Evolutionary conservation across 1,140 invertebrate species (phyloP), one percentile per base, ranked within the genome.

Genomic region (Drosophila teissieri): DNA sequence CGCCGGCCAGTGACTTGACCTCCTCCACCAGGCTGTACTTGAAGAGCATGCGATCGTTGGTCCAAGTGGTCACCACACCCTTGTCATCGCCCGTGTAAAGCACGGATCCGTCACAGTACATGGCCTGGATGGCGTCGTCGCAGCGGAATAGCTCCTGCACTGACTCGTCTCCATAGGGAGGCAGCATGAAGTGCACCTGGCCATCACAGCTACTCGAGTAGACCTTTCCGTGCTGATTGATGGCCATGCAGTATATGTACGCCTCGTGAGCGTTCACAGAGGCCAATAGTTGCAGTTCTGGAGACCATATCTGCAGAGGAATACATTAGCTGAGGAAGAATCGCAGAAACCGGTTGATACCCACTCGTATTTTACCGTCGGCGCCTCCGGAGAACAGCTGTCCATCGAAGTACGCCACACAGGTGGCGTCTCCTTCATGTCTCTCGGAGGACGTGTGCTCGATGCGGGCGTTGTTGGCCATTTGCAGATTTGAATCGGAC

Each of bases 301-400:
- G 46, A 8, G 83, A 89, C 83, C 83, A 86, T 11, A 86, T 70
- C 83, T 86, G 73, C 17, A 52, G 51, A 22, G 12, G 31, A 49
- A 39, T 42, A 8, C 14, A 31, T n/a, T 24, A 54, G 10, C 15
- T 11, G 19, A 6, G 2, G 6, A 10, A 4, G 24, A 15, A 11
- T n/a, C 1, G 14, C 6, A 15, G 27, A 10, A 45, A 19, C 3
- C 39, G 8, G 22, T 34, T 11, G 31, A 57, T 85, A 90, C 83
- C 78, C 54, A 92, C 92, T 68, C 90, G 80, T 51, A 92, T 91
- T 80, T 90, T 92, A n/a, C 91, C 91, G 80, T 92, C 92, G 6
- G 91, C 91, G n/a, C 91, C 91, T 36, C 91, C 92, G 44, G 90
- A 91, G 67, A 91, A 92, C 54, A 92, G 58, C 61, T 91, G 86